These are phyloP conservation scores for Trachymyrmex septentrionalis DNA, from an alignment of 1,140 invertebrate species.

Conservation along the genomic window DNA sequence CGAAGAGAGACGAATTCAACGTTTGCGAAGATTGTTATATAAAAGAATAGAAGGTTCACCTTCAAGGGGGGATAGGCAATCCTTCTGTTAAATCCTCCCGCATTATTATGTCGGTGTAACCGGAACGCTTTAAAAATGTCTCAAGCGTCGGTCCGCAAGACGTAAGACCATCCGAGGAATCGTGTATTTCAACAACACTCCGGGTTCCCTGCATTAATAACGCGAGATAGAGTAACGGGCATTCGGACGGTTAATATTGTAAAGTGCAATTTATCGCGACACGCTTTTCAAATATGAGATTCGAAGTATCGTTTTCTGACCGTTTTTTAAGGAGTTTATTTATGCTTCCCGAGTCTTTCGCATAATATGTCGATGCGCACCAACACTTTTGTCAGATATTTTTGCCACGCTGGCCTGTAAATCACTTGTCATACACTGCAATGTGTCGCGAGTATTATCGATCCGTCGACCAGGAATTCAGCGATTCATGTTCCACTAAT, in stretches of 20 bases:
- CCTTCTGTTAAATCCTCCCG: constrained; percentile 29
- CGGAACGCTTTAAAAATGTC: constrained; percentile 51
- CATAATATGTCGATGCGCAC: constrained; percentile 41
- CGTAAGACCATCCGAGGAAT: constrained; percentile 9
- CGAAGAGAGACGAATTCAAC: not conserved
- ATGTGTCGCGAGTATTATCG: constrained; percentile 52
- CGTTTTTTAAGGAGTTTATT: constrained; percentile 50
- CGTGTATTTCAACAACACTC: constrained; percentile 45
- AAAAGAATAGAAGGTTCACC: constrained; percentile 36
- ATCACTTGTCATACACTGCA: constrained; percentile 40
- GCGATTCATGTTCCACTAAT: constrained; percentile 62
- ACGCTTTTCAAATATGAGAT: constrained; percentile 59
- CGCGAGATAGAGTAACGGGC: constrained; percentile 2
- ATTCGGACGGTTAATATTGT: constrained; percentile 46
- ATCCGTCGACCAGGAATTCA: constrained; percentile 30
- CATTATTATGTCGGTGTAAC: constrained; percentile 28
- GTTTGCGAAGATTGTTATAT: constrained; percentile 26
- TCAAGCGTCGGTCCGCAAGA: not conserved
- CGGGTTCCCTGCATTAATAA: constrained; percentile 47
- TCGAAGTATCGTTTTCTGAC: constrained; percentile 51
- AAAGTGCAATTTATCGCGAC: constrained; percentile 55
- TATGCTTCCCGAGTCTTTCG: constrained; percentile 15
- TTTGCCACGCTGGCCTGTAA: constrained; percentile 45
- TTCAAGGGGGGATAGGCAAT: constrained; percentile 40
- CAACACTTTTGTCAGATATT: constrained; percentile 27